Conservation (phyloP, 2,113 vertebrate species). For the Laterallus jamaicensis region DNA sequence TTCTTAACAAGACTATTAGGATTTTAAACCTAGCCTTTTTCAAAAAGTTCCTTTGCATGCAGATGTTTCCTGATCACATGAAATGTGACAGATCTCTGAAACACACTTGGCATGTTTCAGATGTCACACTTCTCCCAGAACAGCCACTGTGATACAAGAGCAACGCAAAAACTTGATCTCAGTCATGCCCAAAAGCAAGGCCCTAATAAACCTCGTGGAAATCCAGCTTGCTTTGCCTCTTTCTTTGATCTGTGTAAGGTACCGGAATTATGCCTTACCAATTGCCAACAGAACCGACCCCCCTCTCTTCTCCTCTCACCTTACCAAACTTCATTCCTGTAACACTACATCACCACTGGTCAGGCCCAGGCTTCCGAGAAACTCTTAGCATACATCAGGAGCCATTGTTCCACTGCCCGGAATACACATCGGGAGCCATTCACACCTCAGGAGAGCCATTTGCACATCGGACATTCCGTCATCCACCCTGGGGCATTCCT, state of each 20-base stretch:
- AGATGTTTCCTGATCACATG: not conserved
- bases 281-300: too few species aligned
- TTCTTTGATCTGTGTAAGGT: not conserved
- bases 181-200: not conserved
- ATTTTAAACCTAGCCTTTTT: not conserved
- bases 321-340: too few species aligned
- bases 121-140: not conserved
- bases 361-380: too few species aligned
- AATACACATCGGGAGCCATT: too few species aligned
- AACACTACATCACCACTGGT: too few species aligned
- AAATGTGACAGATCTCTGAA: not conserved
- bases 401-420: too few species aligned
- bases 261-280: too few species aligned
- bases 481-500: too few species aligned
- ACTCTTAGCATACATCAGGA: too few species aligned
- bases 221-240: not conserved
- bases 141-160: not conserved
- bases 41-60: rapidly evolving
- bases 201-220: not conserved
- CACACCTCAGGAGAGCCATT: too few species aligned
- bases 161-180: not conserved
- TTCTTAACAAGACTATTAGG: not conserved
- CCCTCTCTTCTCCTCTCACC: too few species aligned
- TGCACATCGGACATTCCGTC: too few species aligned
- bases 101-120: not conserved